Conservation (phyloP, 1,140 invertebrate genomes). For the Physella acuta region DNA sequence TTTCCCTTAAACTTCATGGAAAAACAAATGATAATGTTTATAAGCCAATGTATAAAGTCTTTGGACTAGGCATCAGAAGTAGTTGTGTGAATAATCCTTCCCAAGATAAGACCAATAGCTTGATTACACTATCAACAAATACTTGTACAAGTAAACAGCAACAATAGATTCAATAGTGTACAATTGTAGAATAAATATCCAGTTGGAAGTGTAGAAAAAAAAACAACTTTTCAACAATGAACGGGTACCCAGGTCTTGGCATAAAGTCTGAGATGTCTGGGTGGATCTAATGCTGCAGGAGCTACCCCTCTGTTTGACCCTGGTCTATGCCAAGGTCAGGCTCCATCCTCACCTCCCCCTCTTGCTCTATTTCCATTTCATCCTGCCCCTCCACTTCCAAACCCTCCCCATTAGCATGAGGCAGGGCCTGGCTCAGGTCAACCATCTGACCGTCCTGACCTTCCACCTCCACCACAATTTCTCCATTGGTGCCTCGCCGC, state of each 20-base stretch:
- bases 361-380: conserved; percentile 2
- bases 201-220: background rate
- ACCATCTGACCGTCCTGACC: conserved; percentile 17
- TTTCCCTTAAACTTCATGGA: no score
- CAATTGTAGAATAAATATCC: no score
- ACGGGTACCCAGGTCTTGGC: background rate
- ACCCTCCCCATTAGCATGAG: background rate
- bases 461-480: conserved; percentile 26
- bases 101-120: no score
- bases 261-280: background rate
- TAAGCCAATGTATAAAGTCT: no score
- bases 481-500: conserved; percentile 14
- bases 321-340: background rate
- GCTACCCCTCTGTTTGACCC: background rate
- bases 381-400: background rate
- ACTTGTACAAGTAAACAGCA: no score
- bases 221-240: no score
- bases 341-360: no score
- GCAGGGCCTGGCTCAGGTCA: background rate
- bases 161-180: no score
- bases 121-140: no score
- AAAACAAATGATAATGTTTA: no score
- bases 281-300: background rate
- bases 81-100: no score
- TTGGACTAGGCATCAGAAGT: no score